Base-by-base conservation (phyloP, 2,888 invertebrate species). In the Neelides folsomi region DNA sequence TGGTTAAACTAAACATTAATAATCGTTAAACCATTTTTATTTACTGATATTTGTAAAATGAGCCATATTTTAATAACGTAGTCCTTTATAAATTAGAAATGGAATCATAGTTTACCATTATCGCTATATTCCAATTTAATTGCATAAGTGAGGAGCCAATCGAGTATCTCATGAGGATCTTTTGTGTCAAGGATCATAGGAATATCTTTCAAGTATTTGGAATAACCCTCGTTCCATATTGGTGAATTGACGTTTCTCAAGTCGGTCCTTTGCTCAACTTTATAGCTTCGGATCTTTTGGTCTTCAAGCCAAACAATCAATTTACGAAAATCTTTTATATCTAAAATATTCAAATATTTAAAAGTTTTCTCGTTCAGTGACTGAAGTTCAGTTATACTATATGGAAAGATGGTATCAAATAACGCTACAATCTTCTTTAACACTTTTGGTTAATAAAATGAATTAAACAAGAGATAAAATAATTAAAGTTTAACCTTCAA, bases 261-360 rank as follows among this genome's bases (percentile, higher is more conserved):
- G 0, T 73, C 76, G 59, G 77, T 79, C 10, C 89, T 75, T 58
- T 87, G 85, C 67, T 89, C 86, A 52, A 87, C 83, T 67, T 82
- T 82, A 64, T 88, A 89, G 62, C 83, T 81, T 10, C 92, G 79
- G 60, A 95, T 89, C 72, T 88, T 89, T 69, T 90, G 89, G 68
- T 90, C 87, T 71, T 95, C 95, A 50, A 95, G 69, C 95, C 94
- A 95, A 1, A 85, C 71, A 18, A 93, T 77, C 19, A 89, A 75
- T 66, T 81, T 83, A 47, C 86, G 79, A 67, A 87, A 83, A 66
- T 84, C 80, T 57, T 77, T 78, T 62, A 81, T 79, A 73, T 90
- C 93, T 93, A 69, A 2, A 74, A 73, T 58, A n/a, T n/a, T n/a
- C n/a, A n/a, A n/a, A n/a, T n/a, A n/a, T n/a, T n/a, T n/a, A n/a